These are phyloP conservation scores for Lagorchestes hirsutus DNA, from an alignment of 2,797 vertebrate genomes.

Conservation along the genomic window DNA sequence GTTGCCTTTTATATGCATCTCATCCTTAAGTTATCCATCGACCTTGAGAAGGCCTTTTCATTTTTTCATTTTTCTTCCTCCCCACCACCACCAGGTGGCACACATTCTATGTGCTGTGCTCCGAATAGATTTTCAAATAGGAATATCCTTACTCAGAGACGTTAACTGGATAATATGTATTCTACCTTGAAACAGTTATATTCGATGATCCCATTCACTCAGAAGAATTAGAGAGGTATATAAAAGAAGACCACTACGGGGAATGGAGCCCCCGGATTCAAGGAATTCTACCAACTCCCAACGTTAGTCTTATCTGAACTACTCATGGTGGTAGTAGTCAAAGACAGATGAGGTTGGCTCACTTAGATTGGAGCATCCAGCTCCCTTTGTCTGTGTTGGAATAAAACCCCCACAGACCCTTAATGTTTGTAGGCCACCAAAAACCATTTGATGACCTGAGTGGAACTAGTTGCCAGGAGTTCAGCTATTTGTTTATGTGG, in stretches of 20 bases:
- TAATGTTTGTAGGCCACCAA: background rate
- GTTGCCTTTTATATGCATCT: background rate
- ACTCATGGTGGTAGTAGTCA: background rate
- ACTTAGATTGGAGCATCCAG: background rate
- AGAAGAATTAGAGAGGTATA: background rate
- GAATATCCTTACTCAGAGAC: conserved; percentile 6
- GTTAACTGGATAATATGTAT: conserved; percentile 4
- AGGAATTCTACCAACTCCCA: background rate
- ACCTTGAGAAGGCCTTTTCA: background rate
- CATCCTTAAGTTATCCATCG: background rate
- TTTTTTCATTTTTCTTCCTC: conserved; percentile 11
- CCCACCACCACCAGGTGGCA: conserved; percentile 1
- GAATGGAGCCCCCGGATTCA: background rate
- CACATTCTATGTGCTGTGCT: background rate
- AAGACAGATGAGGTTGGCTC: background rate
- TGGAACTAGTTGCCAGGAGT: background rate
- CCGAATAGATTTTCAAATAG: background rate
- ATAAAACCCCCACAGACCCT: background rate
- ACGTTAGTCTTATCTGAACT: background rate
- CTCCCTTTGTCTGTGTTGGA: background rate
- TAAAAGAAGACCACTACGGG: background rate
- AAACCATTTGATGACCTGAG: background rate
- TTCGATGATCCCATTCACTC: background rate
- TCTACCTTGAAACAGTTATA: background rate
- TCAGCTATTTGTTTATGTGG: background rate